Evolutionary conservation across 2,797 vertebrate species (phyloP), one percentile per base, ranked within the genome.

Genomic region (Takifugu ocellatus): DNA sequence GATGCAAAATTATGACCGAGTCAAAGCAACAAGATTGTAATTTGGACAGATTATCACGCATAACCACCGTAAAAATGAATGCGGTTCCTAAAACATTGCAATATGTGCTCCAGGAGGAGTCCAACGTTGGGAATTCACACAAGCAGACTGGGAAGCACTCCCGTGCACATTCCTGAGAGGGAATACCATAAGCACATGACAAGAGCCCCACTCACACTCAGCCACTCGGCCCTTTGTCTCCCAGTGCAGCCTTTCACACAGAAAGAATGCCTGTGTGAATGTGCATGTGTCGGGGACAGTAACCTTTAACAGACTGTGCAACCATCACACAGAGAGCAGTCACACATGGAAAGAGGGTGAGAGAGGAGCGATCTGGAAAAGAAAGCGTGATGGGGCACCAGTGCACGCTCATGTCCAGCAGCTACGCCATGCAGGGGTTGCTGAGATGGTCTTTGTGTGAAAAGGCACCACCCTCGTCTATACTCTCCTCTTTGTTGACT

Each of bases 101-200:
- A 21, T 61, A 65, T 51, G 66, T 46, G 50, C 49, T 51, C 36
- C 36, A 39, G 36, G 2, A 12, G 27, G 7, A 49, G 57, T 24
- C 48, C 21, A 52, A 59, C 62, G 43, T 57, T 62, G 56, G 72
- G 73, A 82, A 70, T 84, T 68, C 61, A 54, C 58, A 65, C 50
- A 48, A 76, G 48, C 56, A 66, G 66, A 74, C 63, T 66, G 73
- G 78, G 84, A 81, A 81, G 63, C 36, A 14, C 63, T 72, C 57
- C 69, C 64, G 62, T 75, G 54, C 51, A 65, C 86, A 89, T 90
- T 89, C 90, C 85, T 82, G 52, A 10, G 72, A 61, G 70, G 83
- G 80, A 87, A 86, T 72, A 83, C 83, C 75, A 79, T 63, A 47
- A 63, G 59, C 84, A 78, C 74, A 87, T 79, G 82, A 89, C 84